Conservation (phyloP, 2,797 vertebrate genomes). For the Enteromius fasciolatus region DNA sequence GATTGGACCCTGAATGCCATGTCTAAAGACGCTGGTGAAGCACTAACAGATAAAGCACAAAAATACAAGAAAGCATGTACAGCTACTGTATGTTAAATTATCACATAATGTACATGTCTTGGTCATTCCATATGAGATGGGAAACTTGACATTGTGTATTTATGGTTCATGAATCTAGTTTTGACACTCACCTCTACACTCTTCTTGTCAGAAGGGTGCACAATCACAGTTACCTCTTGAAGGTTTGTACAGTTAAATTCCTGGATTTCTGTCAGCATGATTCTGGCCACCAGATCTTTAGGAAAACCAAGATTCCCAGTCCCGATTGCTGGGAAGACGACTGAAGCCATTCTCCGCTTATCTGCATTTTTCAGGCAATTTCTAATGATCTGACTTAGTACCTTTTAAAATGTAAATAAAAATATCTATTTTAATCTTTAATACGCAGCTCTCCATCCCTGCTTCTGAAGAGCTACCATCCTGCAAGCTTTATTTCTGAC, state of each 20-base stretch:
- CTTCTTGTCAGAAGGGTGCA: slow-evolving; percentile 75
- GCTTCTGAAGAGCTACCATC: fast-evolving
- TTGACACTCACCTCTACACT: slow-evolving; percentile 78
- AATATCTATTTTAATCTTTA: too few relatives aligned
- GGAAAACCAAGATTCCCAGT: slow-evolving; percentile 86
- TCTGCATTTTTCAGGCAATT: slow-evolving; percentile 79
- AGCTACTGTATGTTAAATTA: neutral
- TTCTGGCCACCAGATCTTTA: slow-evolving; percentile 70
- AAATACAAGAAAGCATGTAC: neutral
- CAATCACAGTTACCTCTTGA: slow-evolving; percentile 77
- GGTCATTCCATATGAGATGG: neutral
- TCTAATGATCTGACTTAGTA: slow-evolving; percentile 70
- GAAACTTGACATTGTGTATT: neutral
- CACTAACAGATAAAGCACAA: slow-evolving; percentile 58
- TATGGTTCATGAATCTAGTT: neutral
- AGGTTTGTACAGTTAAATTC: slow-evolving; percentile 67
- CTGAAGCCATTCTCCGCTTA: slow-evolving; percentile 66
- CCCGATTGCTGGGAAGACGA: slow-evolving; percentile 88
- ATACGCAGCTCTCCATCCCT: too few relatives aligned
- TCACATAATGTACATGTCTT: neutral
- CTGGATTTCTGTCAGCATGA: slow-evolving; percentile 78
- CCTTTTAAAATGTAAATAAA: slow-evolving; percentile 53
- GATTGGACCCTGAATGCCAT: neutral
- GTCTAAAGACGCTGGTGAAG: slow-evolving; percentile 68
- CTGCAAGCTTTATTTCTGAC: too few relatives aligned